Conservation (phyloP, 2,113 vertebrate genomes). For the Formicarius rufipectus region DNA sequence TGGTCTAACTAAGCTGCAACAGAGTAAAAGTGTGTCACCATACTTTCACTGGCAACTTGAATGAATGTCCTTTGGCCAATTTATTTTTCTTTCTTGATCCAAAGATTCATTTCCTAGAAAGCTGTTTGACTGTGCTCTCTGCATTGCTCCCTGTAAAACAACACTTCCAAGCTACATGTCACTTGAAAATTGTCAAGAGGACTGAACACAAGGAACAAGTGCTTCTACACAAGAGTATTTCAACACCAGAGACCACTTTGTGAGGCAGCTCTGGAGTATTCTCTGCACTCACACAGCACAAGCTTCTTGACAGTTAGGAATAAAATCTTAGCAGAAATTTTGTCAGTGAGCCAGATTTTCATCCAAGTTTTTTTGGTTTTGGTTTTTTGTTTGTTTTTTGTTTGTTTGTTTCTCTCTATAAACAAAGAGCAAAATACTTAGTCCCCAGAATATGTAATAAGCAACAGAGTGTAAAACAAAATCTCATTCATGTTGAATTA, state of each 20-base stretch:
- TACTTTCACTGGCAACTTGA: background rate
- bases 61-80: background rate
- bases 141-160: background rate
- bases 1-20: background rate
- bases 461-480: background rate
- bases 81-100: slow-evolving; percentile 22
- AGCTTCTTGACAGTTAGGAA: background rate
- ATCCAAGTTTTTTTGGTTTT: background rate
- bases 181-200: background rate
- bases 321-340: background rate
- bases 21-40: background rate
- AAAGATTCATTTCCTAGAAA: slow-evolving; percentile 56
- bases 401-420: background rate
- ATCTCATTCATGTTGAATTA: background rate
- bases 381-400: no score
- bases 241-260: background rate
- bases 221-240: background rate
- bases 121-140: background rate
- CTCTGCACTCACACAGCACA: background rate
- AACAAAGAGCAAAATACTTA: background rate
- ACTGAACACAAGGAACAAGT: background rate
- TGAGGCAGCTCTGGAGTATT: background rate
- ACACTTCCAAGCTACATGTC: background rate
- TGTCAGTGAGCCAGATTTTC: background rate
- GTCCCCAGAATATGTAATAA: background rate